Conservation (phyloP, 1,140 invertebrate species). For the Gonatopus flavifemur region DNA sequence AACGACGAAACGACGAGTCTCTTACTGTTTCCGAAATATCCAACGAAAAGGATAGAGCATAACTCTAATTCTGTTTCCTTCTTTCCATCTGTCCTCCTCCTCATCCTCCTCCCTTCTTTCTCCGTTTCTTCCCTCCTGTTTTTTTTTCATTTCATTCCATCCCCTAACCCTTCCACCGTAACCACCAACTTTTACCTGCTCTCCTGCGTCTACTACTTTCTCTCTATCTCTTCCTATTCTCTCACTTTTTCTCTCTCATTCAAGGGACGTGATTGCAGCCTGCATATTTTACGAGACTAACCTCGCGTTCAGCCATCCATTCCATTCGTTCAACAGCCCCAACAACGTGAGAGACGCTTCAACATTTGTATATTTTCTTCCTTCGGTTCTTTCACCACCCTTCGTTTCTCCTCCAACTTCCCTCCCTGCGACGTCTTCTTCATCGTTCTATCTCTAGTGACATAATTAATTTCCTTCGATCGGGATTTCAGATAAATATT, state of each 20-base stretch:
- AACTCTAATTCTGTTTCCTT: slow-evolving; percentile 2
- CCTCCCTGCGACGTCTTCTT: neutral
- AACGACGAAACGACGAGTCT: neutral
- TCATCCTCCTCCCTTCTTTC: slow-evolving; percentile 1
- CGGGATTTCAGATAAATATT: no score
- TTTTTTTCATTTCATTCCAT: neutral
- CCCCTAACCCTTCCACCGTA: neutral
- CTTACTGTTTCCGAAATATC: slow-evolving; percentile 5
- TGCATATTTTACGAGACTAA: slow-evolving; percentile 38
- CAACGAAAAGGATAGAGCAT: slow-evolving; percentile 17
- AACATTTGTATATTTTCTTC: no score
- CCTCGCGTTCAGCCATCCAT: slow-evolving; percentile 10
- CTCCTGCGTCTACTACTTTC: neutral
- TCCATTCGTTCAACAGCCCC: slow-evolving; percentile 5
- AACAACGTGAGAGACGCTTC: no score
- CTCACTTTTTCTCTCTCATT: slow-evolving; percentile 20
- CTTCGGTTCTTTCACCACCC: neutral
- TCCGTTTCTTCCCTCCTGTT: neutral
- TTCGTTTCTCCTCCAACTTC: neutral
- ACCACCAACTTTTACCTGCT: slow-evolving; percentile 1
- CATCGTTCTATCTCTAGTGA: no score
- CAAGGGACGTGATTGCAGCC: slow-evolving; percentile 36
- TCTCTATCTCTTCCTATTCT: slow-evolving; percentile 11
- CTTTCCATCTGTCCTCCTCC: neutral
- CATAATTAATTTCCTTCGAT: no score